Base-by-base conservation (phyloP, 30 jellyfish, hydroid and myxozoan species). In the Aurelia aurita region DNA sequence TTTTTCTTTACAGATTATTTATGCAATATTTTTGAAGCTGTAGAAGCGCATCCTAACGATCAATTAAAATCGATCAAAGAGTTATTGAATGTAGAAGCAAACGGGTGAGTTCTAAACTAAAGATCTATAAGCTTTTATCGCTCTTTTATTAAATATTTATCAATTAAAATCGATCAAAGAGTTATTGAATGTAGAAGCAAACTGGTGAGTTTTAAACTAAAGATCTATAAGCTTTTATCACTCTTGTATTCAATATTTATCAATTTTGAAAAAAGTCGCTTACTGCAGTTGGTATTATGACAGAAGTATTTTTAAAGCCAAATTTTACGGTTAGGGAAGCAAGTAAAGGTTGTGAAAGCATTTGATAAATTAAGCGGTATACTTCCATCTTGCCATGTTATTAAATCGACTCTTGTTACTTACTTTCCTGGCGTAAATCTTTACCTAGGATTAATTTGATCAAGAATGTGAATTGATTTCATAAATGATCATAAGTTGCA, bases 1-100 rank as follows among this genome's bases (percentile, higher is more conserved):
- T 14, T 34, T 39, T 60, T 63, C 0, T 18, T 23, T 74, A 25
- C 43, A 89, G 97, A 89, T 53, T 89, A 89, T 55, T 79, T 89
- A 18, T 89, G 93, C 78, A 89, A 89, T 68, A 75, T 89, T 23
- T 81, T 89, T 28, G 93, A 80, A 59, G 97, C 97, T 13, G 86
- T 89, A 7, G 97, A 89, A 22, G 82, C 73, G 0, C 85, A 54
- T 31, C 94, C 93, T 4, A 80, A 45, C 18, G 80, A 64, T 5
- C 89, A 89, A 28, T 62, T 89, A 1, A 39, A 51, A 12, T 80
- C 88, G 27, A 89, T 81, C 27, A 89, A 74, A 82, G 83, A 78
- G 20, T 35, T 89, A 26, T 62, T 89, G 21, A 53, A 18, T 26
- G 90, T 79, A 11, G 90, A 78, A 26, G 22, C 44, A 16, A 80